A percentile compares a stretch with the other conserved stretches of the same genome.
phyloP scores from a whole-genome alignment of 2,888 invertebrate species.

The Dolichopus griseipennis region DNA sequence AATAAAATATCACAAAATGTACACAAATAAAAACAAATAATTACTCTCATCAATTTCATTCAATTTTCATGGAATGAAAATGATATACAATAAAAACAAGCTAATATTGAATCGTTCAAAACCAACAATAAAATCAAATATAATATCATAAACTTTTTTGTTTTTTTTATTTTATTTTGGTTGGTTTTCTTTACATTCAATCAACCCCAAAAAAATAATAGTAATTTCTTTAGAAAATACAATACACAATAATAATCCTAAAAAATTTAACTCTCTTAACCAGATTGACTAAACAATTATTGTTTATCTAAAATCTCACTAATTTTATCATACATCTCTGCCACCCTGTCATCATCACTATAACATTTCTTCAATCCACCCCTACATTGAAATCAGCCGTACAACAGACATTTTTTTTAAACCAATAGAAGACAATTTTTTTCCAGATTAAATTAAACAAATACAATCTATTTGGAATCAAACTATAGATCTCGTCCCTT shows the following conservation, averaged over 20 bases:
- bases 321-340: neutral
- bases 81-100: neutral
- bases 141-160: neutral
- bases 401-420: too few species aligned
- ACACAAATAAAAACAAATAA: neutral
- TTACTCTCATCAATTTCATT: constrained; percentile 1
- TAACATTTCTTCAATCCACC: too few species aligned
- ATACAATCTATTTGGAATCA: too few species aligned
- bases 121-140: constrained; percentile 1
- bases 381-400: too few species aligned
- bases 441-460: too few species aligned
- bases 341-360: neutral
- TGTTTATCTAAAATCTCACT: constrained; percentile 6
- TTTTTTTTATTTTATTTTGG: too few species aligned
- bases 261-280: constrained; percentile 3
- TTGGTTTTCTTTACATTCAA: too few species aligned
- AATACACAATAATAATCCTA: neutral
- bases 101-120: neutral
- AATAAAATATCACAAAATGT: too few species aligned
- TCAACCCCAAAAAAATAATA: neutral
- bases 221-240: neutral
- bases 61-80: neutral
- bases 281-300: constrained; percentile 4
- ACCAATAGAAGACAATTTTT: too few species aligned
- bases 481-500: too few species aligned